Percentiles rank a stretch among this genome's conserved stretches.
These are phyloP conservation scores for Oryzias curvinotus DNA, from an alignment of 2,113 vertebrate species.

Conservation along the genomic window DNA sequence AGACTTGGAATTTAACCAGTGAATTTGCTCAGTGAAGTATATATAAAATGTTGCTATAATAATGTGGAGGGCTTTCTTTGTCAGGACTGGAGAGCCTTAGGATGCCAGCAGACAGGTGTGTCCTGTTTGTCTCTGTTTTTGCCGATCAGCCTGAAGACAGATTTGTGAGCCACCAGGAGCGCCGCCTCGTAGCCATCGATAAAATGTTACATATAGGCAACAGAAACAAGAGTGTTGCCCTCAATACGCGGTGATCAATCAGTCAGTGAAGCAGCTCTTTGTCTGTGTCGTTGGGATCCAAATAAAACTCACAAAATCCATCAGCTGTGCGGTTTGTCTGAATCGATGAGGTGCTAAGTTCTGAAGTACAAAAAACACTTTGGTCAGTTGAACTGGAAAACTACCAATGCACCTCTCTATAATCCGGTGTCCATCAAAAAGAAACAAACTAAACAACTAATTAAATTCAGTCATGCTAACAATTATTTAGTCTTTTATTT, in stretches of 20 bases:
- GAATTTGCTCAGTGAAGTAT: too few species aligned
- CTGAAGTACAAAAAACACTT: slow-evolving; percentile 8
- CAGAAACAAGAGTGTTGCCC: slow-evolving; percentile 36
- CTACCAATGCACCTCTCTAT: slow-evolving; percentile 2
- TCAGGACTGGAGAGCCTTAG: too few species aligned
- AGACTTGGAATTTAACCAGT: too few species aligned
- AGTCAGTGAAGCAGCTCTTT: slow-evolving; percentile 27
- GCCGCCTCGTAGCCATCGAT: slow-evolving; percentile 50
- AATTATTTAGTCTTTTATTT: slow-evolving; percentile 5
- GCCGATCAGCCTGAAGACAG: slow-evolving; percentile 41
- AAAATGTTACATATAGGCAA: slow-evolving; percentile 34
- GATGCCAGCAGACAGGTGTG: too few species aligned
- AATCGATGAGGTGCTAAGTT: slow-evolving; percentile 36
- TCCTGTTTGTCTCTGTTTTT: too few species aligned
- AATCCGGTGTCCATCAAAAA: slow-evolving; percentile 30
- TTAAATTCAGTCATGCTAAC: background rate
- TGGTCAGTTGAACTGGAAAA: slow-evolving; percentile 10
- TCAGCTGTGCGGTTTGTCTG: slow-evolving; percentile 36
- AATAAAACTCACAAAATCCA: slow-evolving; percentile 46
- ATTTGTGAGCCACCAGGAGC: slow-evolving; percentile 38
- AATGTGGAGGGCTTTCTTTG: too few species aligned
- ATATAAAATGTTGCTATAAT: too few species aligned
- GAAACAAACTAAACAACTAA: background rate
- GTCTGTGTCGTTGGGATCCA: slow-evolving; percentile 41
- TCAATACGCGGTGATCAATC: slow-evolving; percentile 43